phyloP scores from a whole-genome alignment of 2,888 invertebrate species.

The Gnatocerus cornutus region DNA sequence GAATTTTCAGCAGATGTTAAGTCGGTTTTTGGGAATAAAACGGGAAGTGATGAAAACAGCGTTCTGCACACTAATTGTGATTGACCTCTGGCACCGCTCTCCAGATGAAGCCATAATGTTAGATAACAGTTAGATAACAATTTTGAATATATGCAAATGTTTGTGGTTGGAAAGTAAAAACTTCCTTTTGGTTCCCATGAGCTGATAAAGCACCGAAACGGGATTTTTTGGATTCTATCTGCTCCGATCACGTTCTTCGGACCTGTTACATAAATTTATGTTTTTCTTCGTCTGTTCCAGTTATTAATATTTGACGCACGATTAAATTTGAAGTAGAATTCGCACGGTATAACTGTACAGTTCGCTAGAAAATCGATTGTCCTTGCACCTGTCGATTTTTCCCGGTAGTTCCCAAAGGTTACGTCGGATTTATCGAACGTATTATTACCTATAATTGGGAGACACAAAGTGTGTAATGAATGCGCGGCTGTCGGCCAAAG shows the following conservation, averaged over 20 bases:
- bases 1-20: neutral
- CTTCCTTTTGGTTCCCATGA: constrained; percentile 13
- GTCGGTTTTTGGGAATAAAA: neutral
- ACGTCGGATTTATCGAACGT: constrained; percentile 32
- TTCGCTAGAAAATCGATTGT: constrained; percentile 30
- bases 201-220: constrained; percentile 9
- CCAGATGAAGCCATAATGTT: constrained; percentile 3
- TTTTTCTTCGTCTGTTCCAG: constrained; percentile 45
- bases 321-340: constrained; percentile 44
- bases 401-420: constrained; percentile 23
- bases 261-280: constrained; percentile 36
- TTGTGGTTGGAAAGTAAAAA: neutral
- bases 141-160: neutral
- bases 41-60: neutral
- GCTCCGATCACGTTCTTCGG: constrained; percentile 17
- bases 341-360: constrained; percentile 40
- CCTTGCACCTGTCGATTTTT: constrained; percentile 41
- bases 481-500: constrained; percentile 26
- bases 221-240: constrained; percentile 24
- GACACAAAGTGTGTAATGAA: constrained; percentile 41
- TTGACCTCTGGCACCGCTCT: constrained; percentile 11
- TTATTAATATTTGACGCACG: constrained; percentile 50
- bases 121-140: constrained; percentile 17
- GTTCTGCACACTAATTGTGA: neutral
- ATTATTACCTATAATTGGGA: constrained; percentile 42